Base-by-base conservation (phyloP, 2,888 invertebrate genomes). In the Aleiodes testaceus region DNA sequence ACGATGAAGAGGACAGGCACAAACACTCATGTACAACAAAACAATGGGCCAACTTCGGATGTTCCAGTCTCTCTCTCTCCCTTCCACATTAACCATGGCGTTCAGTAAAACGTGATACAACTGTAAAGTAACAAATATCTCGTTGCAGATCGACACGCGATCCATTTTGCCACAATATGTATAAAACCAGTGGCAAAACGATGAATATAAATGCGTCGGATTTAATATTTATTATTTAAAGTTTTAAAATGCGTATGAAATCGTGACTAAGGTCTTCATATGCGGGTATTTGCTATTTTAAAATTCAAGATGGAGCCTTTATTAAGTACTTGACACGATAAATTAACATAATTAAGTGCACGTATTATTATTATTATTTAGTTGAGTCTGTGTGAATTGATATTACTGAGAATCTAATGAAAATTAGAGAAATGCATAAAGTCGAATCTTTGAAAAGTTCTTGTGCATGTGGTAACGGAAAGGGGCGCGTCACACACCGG, bases 111-210 rank as follows among this genome's bases (percentile, higher is more conserved):
- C 84, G 82, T 82, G 84, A 84, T 85, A 85, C 82, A 82, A 83
- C 85, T 82, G 81, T 80, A 82, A 85, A 83, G 83, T 79, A 85
- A 85, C 84, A 82, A 85, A 85, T 87, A 87, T 87, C 87, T 86
- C 78, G 76, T 75, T 78, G 80, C 76, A 74, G 83, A 87, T 87
- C 87, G 84, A 85, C 87, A 87, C 86, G 87, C 87, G 84, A 87
- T 81, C 81, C 79, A 75, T 79, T 78, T 75, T 55, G 66, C 66
- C 76, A 79, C 77, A 45, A 20, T 22, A 44, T 18, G 16, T 59
- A 45, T 20, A 22, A n/a, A 16, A 45, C 22, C 22, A 22, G 45
- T 26, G 45, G 44, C 14, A 45, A 67, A 67, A 67, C 30, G 55
- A 55, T 67, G 67, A 22, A 47, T 55, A 55, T 55, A 66, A 12